phyloP scores from a whole-genome alignment of 2,113 vertebrate species.

The Carassius auratus region DNA sequence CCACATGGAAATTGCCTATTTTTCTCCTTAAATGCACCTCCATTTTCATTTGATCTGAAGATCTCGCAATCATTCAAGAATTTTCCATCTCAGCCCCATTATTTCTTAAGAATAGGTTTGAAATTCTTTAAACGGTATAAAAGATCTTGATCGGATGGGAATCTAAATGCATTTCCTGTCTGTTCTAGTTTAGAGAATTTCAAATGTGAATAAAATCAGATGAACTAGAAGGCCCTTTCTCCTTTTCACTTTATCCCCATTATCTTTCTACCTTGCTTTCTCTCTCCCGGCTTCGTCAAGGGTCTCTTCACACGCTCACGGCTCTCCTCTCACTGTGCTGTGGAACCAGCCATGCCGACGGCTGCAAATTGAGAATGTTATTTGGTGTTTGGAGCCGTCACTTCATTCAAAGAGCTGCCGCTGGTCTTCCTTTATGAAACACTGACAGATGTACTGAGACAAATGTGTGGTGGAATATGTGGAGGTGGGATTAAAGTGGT shows the following conservation, averaged over 20 bases:
- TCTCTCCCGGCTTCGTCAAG: conserved; percentile 23
- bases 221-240: background rate
- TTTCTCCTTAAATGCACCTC: background rate
- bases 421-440: conserved; percentile 24
- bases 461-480: background rate
- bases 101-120: conserved; percentile 35
- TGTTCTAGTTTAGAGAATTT: conserved; percentile 16
- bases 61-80: conserved; percentile 6
- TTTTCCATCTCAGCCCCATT: background rate
- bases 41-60: conserved; percentile 12
- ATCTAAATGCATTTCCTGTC: conserved; percentile 3
- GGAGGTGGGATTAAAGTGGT: background rate
- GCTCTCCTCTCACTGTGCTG: conserved; percentile 9
- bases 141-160: background rate
- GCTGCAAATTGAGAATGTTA: background rate
- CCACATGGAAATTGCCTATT: conserved; percentile 16
- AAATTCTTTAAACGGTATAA: background rate
- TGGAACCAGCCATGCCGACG: conserved; percentile 39
- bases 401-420: conserved; percentile 1
- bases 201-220: background rate
- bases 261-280: background rate
- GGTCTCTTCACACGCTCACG: background rate
- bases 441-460: conserved; percentile 1
- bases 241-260: background rate
- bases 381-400: conserved; percentile 41